Conservation (phyloP, 1,140 invertebrate species). For the Aphelinus atriplicis region DNA sequence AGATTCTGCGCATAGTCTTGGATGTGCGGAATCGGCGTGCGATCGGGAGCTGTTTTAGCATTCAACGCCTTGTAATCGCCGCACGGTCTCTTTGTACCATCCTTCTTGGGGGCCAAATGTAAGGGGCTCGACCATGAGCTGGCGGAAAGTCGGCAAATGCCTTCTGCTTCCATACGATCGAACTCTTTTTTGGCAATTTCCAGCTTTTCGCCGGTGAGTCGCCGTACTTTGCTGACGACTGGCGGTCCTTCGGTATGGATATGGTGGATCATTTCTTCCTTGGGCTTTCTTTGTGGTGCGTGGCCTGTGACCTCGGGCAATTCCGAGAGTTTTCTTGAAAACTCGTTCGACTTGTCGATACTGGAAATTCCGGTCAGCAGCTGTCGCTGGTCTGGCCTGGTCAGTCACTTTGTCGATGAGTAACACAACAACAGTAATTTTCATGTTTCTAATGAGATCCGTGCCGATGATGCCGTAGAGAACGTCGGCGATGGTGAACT, state of each 20-base stretch:
- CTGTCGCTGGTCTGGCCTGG: no score
- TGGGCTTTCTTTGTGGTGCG: slow-evolving; percentile 52
- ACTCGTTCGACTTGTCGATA: no score
- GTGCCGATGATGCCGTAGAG: no score
- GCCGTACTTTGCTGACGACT: background rate
- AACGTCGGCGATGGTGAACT: no score
- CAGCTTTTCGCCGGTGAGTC: background rate
- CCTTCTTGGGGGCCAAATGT: background rate
- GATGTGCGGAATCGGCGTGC: slow-evolving; percentile 57
- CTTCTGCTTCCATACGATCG: background rate
- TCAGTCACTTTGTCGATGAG: no score
- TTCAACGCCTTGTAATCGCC: slow-evolving; percentile 61
- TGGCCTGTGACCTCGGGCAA: slow-evolving; percentile 4
- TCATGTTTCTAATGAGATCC: no score
- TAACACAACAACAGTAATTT: no score
- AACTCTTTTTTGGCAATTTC: background rate
- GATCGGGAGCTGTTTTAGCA: slow-evolving; percentile 56
- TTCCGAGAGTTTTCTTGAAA: no score
- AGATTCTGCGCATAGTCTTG: slow-evolving; percentile 53
- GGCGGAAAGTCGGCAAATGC: background rate
- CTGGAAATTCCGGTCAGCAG: no score
- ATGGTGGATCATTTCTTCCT: slow-evolving; percentile 46
- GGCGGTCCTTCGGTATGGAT: background rate
- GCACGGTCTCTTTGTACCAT: slow-evolving; percentile 42
- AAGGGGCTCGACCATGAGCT: background rate